Percentiles rank a stretch among this genome's conserved stretches.
phyloP scores from a whole-genome alignment of 2,797 vertebrate genomes.

The Propithecus deckenii region DNA sequence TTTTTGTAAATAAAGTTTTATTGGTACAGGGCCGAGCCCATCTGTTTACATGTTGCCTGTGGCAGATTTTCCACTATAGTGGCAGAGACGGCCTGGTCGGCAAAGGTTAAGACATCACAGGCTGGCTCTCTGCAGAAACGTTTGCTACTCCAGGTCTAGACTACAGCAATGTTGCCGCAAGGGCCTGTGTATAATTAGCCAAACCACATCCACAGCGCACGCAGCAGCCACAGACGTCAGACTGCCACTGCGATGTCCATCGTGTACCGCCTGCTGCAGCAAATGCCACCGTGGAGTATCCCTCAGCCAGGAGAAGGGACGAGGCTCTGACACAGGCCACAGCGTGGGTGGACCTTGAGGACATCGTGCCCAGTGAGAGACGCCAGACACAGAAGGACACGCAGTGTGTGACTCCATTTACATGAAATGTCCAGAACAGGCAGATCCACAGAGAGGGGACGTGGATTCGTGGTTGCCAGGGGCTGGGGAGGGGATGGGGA shows the following conservation, averaged over 20 bases:
- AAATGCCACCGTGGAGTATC: background rate
- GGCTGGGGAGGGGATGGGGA: background rate
- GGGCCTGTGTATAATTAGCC: background rate
- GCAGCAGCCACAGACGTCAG: background rate
- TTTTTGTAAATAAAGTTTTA: background rate
- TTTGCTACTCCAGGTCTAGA: background rate
- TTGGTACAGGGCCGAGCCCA: fast-evolving
- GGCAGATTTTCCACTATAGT: background rate
- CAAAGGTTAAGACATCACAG: too few species aligned
- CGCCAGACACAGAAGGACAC: background rate
- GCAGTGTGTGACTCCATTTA: fast-evolving
- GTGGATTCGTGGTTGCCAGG: background rate
- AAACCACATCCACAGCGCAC: background rate
- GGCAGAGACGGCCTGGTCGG: background rate
- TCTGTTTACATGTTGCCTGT: background rate
- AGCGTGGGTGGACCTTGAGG: fast-evolving
- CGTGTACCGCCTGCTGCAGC: background rate
- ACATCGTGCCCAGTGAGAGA: background rate
- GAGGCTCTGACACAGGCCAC: background rate
- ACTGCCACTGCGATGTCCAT: background rate
- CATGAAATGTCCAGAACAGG: fast-evolving
- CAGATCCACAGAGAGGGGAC: background rate
- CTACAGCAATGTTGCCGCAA: too few species aligned
- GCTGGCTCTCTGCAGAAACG: background rate
- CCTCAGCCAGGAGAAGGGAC: fast-evolving